These are phyloP conservation scores for Magallana gigas DNA, from an alignment of 1,140 invertebrate genomes.

Conservation along the genomic window DNA sequence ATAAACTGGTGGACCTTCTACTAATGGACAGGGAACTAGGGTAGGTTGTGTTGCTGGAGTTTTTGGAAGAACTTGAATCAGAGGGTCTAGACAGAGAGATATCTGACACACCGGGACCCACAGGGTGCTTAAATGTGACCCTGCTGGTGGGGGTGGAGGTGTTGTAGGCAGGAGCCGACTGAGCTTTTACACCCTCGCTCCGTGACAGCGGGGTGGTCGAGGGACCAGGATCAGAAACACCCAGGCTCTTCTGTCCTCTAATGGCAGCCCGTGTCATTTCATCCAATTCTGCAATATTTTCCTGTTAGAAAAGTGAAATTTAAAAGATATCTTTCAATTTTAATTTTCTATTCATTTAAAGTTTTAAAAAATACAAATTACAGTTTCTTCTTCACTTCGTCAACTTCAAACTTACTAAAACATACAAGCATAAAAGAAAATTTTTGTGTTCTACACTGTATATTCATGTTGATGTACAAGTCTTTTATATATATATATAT, in stretches of 20 bases:
- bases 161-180: not conserved
- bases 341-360: too few relatives aligned
- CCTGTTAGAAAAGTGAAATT: not conserved
- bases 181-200: not conserved
- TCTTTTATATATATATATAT: too few relatives aligned
- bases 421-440: too few relatives aligned
- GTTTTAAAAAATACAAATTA: not conserved
- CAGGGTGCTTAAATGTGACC: slow-evolving; percentile 16
- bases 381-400: not conserved
- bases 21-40: not conserved
- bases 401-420: too few relatives aligned
- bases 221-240: not conserved
- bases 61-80: not conserved
- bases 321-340: too few relatives aligned
- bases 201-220: not conserved
- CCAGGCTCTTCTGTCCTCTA: not conserved
- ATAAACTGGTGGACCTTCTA: slow-evolving; percentile 26
- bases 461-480: too few relatives aligned
- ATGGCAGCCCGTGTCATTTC: not conserved
- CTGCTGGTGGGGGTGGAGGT: slow-evolving; percentile 8
- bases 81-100: not conserved
- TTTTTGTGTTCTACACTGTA: too few relatives aligned
- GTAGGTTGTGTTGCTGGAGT: not conserved
- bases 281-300: not conserved
- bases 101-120: not conserved